Base-by-base conservation (phyloP, 1,140 invertebrate species). In the Trypoxylus dichotomus region DNA sequence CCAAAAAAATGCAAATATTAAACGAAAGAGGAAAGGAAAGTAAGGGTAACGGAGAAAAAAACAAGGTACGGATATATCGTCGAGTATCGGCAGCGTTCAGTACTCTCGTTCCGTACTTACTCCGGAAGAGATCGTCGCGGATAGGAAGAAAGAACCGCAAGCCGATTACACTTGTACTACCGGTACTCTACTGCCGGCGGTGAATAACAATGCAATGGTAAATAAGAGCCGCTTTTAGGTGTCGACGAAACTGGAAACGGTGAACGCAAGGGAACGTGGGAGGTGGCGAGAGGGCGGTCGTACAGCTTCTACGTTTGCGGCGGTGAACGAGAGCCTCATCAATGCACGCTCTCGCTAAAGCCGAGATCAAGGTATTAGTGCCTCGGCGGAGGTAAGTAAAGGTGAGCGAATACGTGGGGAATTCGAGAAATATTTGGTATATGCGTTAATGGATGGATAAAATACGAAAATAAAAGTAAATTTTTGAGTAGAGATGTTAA, bases 81-180 rank as follows among this genome's bases (percentile, higher is more conserved):
- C 32, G 32, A 37, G 32, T 37, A 37, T 37, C 32, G 32, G 3
- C 32, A 8, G 32, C 10, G 32, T 8, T 37, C 32, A 37, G 32
- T 37, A 7, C 32, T 37, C 32, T 37, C 32, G 0, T 8, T 37
- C 5, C 32, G 32, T n/a, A n/a, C 41, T 11, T 42, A 42, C 43
- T 15, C 11, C 43, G 43, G 43, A 47, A 47, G 43, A 47, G 43
- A 47, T 47, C 43, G n/a, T 19, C 43, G n/a, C 3, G 43, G 13
- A 47, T 47, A 19, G 43, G n/a, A 47, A 47, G 43, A 63, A 27
- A 63, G 43, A 27, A 27, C 43, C 74, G 25, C 74, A 75, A 75
- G 74, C 74, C 42, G 74, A 75, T 75, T 75, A 75, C 74, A 75
- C 47, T 75, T 75, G 43, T 75, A 75, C 29, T 75, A 58, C 60